Base-by-base conservation (phyloP, 2,113 vertebrate species). In the Petromus typicus region DNA sequence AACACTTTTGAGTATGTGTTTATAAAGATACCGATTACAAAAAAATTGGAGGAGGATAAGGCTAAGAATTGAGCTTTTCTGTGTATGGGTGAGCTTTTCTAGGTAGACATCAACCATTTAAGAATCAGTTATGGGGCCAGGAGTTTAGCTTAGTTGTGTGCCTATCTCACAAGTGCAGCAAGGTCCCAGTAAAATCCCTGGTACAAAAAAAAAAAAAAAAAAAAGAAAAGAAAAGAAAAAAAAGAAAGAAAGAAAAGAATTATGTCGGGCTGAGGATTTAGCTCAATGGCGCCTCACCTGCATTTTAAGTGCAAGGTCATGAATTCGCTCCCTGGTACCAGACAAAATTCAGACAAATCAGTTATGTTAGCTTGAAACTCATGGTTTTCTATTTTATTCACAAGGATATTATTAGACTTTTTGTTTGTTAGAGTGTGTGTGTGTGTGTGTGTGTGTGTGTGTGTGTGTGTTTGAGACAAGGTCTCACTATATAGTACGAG, bases 1-100 rank as follows among this genome's bases (percentile, higher is more conserved):
- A 84, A 75, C 8, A 76, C 85, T 34, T 85, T 90, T 81, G 57
- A 86, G 0, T 95, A 37, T 94, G 22, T 91, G 92, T 95, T 94
- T 25, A 45, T 85, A 30, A 92, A 90, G 63, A 56, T 75, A 83
- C 51, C 73, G 76, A 78, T 75, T n/a, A 7, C 9, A 66, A 73
- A 95, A 86, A 40, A 78, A 66, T 43, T 85, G 12, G 32, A 85
- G 66, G 32, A 88, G 17, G 9, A 84, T 45, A 86, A 86, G 61
- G 48, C 87, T 89, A 45, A 84, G 69, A 90, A 94, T 78, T 92
- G 54, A 96, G 45, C 32, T 25, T 34, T 86, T 86, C 43, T 34
- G 30, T 6, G 2, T 92, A 22, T 11, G 66, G n/a, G 43, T 86
- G 75, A 90, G 63, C 51, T 93, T 86, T 37, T 94, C 48, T 5